Evolutionary conservation across 2,888 invertebrate genomes (phyloP), one percentile per base, ranked within the genome.

Genomic region (Choreutis nemorana): DNA sequence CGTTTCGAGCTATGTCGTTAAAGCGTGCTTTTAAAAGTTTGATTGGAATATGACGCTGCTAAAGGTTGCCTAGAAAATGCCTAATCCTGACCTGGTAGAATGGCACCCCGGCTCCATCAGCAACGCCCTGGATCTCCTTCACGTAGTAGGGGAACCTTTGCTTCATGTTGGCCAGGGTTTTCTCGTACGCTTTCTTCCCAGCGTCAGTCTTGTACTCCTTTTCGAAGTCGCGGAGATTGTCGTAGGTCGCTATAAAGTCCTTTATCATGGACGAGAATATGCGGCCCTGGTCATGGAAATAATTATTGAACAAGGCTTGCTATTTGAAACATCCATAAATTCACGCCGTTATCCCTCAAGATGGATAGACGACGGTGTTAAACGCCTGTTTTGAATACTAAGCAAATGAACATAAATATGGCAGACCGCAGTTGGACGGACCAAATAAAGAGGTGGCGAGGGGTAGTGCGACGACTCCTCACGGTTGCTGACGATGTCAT

Each of bases 1-100:
- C n/a, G n/a, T n/a, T n/a, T n/a, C n/a, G n/a, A n/a, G n/a, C n/a
- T n/a, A n/a, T n/a, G n/a, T n/a, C n/a, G n/a, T n/a, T n/a, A n/a
- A n/a, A n/a, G n/a, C n/a, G n/a, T n/a, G n/a, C n/a, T n/a, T n/a
- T n/a, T n/a, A n/a, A n/a, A n/a, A n/a, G n/a, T n/a, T n/a, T n/a
- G n/a, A n/a, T n/a, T n/a, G n/a, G n/a, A n/a, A n/a, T n/a, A n/a
- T n/a, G n/a, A n/a, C n/a, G n/a, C n/a, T n/a, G n/a, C n/a, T n/a
- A n/a, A n/a, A n/a, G n/a, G n/a, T n/a, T n/a, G n/a, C n/a, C n/a
- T n/a, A n/a, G n/a, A n/a, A n/a, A n/a, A n/a, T n/a, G n/a, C n/a
- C n/a, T n/a, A n/a, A n/a, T n/a, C n/a, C n/a, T n/a, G n/a, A 91
- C 93, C 84, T 91, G 88, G 43, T 90, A 70, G 58, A 94, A 94